Base-by-base conservation (phyloP, 1,140 invertebrate genomes). In the Pomacea maculata region DNA sequence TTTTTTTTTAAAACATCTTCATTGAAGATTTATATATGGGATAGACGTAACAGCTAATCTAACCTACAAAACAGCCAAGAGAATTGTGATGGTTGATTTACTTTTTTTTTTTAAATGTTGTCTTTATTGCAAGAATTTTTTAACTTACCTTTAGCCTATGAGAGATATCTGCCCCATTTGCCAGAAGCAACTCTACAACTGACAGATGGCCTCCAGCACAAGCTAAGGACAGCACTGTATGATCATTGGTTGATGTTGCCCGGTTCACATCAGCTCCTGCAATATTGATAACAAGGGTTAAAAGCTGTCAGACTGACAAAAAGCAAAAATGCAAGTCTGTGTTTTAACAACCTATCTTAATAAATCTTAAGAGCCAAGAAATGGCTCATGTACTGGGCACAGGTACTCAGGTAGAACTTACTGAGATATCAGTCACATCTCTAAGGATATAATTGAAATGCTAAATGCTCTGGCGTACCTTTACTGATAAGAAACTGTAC, bases 91-190 rank as follows among this genome's bases (percentile, higher is more conserved):
- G 3, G 34, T 45, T 45, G 34, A 4, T 45, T 2, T 45, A 45
- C 34, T 6, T 45, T 45, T 45, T 45, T 61, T 57, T 57, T 9
- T 57, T 10, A 57, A 61, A 61, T 61, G 15, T 17, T 61, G 57
- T 17, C 11, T 61, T 52, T 21, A 34, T 9, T 57, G 6, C 52
- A 61, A 76, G 75, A 3, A 67, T 68, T 15, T 15, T 14, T 63
- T 78, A 82, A 54, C 80, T 54, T 90, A 95, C 95, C 93, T 99
- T 99, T 17, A 99, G 93, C 92, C 97, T 98, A 92, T 98, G 97
- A 91, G 96, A 96, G 70, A 97, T 96, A 94, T 99, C 97, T 61
- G 97, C 98, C 84, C 96, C 95, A 91, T 97, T 94, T 34, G 95
- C 94, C 77, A 99, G 93, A 70, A 99, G 92, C 81, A 97, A 92